These are phyloP conservation scores for Hirudo medicinalis DNA, from an alignment of 1,140 invertebrate genomes.

Conservation along the genomic window DNA sequence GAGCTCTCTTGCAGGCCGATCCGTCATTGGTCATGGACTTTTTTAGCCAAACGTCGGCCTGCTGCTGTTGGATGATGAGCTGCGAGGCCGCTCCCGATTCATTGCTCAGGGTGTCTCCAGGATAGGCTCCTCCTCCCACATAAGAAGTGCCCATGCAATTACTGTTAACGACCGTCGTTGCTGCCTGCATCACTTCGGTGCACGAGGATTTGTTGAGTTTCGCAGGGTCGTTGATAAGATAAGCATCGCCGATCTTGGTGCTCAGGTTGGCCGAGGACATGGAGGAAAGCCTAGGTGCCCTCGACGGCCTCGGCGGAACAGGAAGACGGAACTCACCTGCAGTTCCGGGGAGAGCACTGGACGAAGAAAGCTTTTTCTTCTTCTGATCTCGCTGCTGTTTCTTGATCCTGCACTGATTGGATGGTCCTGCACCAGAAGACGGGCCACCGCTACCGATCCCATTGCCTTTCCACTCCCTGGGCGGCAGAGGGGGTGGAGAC, in stretches of 20 bases:
- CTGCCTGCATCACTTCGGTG: background rate
- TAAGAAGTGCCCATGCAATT: background rate
- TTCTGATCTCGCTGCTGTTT: conserved; percentile 22
- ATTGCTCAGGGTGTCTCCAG: background rate
- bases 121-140: background rate
- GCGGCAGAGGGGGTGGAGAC: conserved; percentile 36
- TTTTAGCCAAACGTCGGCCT: background rate
- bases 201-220: background rate
- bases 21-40: background rate
- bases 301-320: background rate
- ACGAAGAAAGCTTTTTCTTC: background rate
- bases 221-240: background rate
- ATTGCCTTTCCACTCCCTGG: conserved; percentile 41
- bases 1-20: conserved; percentile 12
- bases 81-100: background rate
- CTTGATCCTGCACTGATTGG: conserved; percentile 29
- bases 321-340: background rate
- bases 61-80: background rate
- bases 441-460: conserved; percentile 40
- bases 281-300: background rate
- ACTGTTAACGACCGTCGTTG: background rate
- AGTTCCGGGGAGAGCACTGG: too few species aligned
- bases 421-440: too few species aligned
- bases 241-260: conserved; percentile 1
- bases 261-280: background rate